Evolutionary conservation across 2,888 invertebrate species (phyloP), one percentile per base, ranked within the genome.

Genomic region (Drosophila testacea): DNA sequence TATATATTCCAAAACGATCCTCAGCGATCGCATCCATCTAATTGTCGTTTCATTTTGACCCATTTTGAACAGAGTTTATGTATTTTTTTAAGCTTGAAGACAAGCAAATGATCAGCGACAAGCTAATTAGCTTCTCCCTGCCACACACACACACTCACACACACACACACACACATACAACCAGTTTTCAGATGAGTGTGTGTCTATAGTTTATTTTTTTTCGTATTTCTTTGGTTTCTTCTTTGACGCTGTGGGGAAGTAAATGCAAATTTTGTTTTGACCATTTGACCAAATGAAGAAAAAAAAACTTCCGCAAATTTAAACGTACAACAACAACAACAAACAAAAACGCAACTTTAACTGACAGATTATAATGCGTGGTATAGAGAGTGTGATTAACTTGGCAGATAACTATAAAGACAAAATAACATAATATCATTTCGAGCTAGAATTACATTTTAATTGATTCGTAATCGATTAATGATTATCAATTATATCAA

Each of bases 241-340:
- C 9, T 50, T 55, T 55, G 48, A 28, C 38, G 30, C 36, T 30
- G 70, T 60, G 78, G 88, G 82, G 88, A 89, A 89, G 88, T 83
- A 83, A 88, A 88, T 89, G 85, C 86, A 80, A 87, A 88, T 89
- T 79, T 75, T 65, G 65, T 78, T 66, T 68, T 59, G 69, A 28
- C 51, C 73, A 48, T 64, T 55, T 48, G 61, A 44, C 51, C 22
- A 59, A 38, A 51, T 47, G 9, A 16, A 5, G 6, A 47, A 46
- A 39, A 36, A 27, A 39, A 56, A 63, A 63, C 63, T 63, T 63
- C 63, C 63, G 63, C 56, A 63, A 63, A 63, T 41, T 56, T 9
- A 10, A 36, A 4, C 34, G 46, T 36, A 36, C 13, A 46, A 36
- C 34, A 13, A 13, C 34, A 36, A 50, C 11, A 34, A 34, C 11